These are phyloP conservation scores for Microchrysa polita DNA, from an alignment of 2,888 invertebrate genomes.

Conservation along the genomic window DNA sequence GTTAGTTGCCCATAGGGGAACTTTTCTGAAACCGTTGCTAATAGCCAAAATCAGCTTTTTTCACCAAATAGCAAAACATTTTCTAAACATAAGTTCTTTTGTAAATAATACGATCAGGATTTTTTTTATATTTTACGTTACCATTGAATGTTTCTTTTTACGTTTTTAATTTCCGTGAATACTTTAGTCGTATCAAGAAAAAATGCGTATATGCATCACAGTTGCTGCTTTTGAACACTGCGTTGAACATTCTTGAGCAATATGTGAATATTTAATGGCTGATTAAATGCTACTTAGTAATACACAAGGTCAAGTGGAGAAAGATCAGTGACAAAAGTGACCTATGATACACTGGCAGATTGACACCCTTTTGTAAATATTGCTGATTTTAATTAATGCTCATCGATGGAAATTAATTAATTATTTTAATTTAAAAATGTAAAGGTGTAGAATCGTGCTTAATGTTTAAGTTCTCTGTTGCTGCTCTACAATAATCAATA, in stretches of 20 bases:
- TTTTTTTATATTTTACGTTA: slow-evolving; percentile 28
- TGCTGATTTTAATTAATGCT: too few species aligned
- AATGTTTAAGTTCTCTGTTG: too few species aligned
- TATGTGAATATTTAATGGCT: too few species aligned
- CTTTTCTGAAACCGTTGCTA: slow-evolving; percentile 75
- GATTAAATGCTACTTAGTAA: too few species aligned
- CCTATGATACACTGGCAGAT: too few species aligned
- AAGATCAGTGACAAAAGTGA: too few species aligned
- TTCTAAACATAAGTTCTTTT: slow-evolving; percentile 5
- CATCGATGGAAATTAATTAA: too few species aligned
- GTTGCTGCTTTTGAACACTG: slow-evolving; percentile 30
- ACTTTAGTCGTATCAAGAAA: slow-evolving; percentile 1
- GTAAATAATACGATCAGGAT: slow-evolving; percentile 13
- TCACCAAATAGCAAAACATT: slow-evolving; percentile 21
- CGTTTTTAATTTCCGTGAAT: slow-evolving; percentile 15
- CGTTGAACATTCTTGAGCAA: not conserved
- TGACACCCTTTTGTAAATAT: too few species aligned
- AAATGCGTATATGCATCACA: slow-evolving; percentile 6
- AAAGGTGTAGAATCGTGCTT: too few species aligned
- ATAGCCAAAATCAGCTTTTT: slow-evolving; percentile 51
- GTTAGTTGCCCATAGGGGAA: slow-evolving; percentile 75
- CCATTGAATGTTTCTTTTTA: slow-evolving; percentile 38
- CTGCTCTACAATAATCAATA: too few species aligned
- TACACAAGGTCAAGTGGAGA: too few species aligned
- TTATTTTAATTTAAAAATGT: too few species aligned